phyloP scores from a whole-genome alignment of 2,888 invertebrate species.

The Anticlea derivata region DNA sequence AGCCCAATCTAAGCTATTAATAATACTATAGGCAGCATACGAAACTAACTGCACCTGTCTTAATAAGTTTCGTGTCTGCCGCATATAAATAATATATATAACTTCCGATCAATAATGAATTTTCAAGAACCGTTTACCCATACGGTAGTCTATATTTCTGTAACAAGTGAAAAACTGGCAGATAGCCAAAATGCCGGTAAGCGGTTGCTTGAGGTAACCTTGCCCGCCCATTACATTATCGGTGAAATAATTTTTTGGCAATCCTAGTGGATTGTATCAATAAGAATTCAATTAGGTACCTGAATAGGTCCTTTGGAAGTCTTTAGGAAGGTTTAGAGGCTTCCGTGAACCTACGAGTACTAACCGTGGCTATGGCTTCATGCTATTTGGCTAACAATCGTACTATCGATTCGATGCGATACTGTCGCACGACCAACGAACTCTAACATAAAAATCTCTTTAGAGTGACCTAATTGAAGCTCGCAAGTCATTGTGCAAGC shows the following conservation, averaged over 20 bases:
- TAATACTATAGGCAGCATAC: too few relatives aligned
- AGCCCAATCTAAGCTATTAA: too few relatives aligned
- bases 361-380: too few relatives aligned
- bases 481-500: too few relatives aligned
- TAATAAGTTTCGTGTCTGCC: neutral
- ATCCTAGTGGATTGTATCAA: conserved; percentile 9
- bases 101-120: conserved; percentile 15
- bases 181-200: conserved; percentile 27
- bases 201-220: conserved; percentile 24
- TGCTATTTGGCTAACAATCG: too few relatives aligned
- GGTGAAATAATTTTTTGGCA: conserved; percentile 16
- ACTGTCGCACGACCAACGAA: too few relatives aligned
- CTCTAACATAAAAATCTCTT: too few relatives aligned
- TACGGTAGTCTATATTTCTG: conserved; percentile 18
- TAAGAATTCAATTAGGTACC: neutral
- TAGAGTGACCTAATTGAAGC: too few relatives aligned
- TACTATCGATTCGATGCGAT: too few relatives aligned
- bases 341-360: too few relatives aligned
- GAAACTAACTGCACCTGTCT: neutral
- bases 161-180: conserved; percentile 25
- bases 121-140: conserved; percentile 18
- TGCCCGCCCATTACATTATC: conserved; percentile 21
- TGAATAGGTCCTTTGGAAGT: neutral
- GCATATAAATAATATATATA: conserved; percentile 1
- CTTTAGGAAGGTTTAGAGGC: neutral